Conservation (phyloP, 2,797 vertebrate genomes). For the Dendrocincla fuliginosa region DNA sequence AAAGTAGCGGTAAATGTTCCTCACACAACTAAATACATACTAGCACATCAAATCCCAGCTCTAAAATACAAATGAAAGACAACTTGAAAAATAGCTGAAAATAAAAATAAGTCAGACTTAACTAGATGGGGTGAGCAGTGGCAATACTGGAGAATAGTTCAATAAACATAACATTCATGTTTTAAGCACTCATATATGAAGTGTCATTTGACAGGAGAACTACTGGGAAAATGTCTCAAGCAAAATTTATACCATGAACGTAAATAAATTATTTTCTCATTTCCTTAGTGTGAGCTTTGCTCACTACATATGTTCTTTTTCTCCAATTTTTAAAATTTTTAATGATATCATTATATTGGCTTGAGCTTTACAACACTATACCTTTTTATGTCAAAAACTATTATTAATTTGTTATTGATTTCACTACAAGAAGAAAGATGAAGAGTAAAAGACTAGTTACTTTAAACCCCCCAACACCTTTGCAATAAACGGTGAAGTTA, state of each 20-base stretch:
- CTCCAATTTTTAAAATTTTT: neutral
- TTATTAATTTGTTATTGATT: neutral
- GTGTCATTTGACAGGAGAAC: neutral
- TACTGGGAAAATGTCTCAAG: neutral
- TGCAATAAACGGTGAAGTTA: neutral
- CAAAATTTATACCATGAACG: neutral
- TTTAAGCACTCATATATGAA: neutral
- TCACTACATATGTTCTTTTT: neutral
- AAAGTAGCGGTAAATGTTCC: neutral
- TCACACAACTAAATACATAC: neutral
- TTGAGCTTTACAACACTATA: neutral
- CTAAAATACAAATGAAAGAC: neutral
- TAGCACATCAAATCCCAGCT: neutral
- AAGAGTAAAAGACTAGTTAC: neutral
- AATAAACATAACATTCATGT: neutral
- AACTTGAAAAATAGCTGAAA: neutral
- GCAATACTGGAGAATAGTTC: neutral
- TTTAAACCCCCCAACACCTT: neutral
- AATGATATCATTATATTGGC: neutral
- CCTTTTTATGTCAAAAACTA: neutral
- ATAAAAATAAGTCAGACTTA: neutral
- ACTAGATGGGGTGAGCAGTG: neutral
- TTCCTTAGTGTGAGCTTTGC: neutral
- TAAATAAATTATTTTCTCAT: neutral
- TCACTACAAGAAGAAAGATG: neutral